Percentiles rank a stretch among this genome's conserved stretches.
These are phyloP conservation scores for Arenaria interpres DNA, from an alignment of 2,113 vertebrate species.

Conservation along the genomic window DNA sequence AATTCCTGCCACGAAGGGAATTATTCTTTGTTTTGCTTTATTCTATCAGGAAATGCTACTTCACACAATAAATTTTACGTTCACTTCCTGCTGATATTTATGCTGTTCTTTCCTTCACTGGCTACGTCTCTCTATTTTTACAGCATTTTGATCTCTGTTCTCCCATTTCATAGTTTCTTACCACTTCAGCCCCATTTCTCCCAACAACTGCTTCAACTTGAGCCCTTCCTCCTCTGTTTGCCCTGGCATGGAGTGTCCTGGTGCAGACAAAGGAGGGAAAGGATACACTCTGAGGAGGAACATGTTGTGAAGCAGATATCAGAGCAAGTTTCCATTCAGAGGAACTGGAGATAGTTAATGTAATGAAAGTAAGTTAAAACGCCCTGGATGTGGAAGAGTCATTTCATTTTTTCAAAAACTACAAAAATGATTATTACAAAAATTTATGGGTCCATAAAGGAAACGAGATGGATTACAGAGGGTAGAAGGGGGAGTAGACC, in stretches of 20 bases:
- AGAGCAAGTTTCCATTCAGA: background rate
- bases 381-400: accelerated
- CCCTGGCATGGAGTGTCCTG: background rate
- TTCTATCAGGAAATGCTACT: background rate
- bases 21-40: background rate
- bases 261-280: background rate
- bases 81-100: background rate
- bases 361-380: background rate
- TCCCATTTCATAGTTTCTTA: background rate
- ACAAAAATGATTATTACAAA: background rate
- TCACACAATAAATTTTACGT: background rate
- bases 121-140: background rate
- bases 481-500: background rate
- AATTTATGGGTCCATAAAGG: accelerated
- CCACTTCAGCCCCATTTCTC: background rate
- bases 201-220: background rate
- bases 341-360: background rate
- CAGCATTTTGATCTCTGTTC: background rate
- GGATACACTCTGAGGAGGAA: background rate
- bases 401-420: background rate
- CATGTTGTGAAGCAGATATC: background rate
- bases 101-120: background rate
- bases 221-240: background rate
- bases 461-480: background rate
- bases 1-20: background rate